phyloP scores from a whole-genome alignment of 2,888 invertebrate genomes.

The Thelaira solivaga region DNA sequence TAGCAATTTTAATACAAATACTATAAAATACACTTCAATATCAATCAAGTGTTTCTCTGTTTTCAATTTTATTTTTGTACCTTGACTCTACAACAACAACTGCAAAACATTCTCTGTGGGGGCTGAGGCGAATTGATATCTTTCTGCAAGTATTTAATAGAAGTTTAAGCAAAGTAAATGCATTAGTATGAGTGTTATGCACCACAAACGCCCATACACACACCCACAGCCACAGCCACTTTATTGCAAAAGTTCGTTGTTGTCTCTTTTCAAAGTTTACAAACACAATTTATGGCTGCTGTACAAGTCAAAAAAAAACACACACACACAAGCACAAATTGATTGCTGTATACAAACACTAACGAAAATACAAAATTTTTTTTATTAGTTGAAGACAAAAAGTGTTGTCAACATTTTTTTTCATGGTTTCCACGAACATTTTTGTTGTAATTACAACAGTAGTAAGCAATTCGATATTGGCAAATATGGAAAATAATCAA shows the following conservation, averaged over 20 bases:
- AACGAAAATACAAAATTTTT: conserved; percentile 8
- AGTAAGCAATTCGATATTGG: too few species aligned
- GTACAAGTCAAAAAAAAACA: conserved; percentile 54
- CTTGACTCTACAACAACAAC: not conserved
- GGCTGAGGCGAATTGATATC: too few species aligned
- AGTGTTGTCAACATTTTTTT: conserved; percentile 28
- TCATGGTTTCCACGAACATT: too few species aligned
- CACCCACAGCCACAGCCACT: not conserved
- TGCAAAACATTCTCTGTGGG: too few species aligned
- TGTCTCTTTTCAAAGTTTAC: not conserved
- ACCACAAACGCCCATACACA: not conserved
- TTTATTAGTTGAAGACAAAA: conserved; percentile 9
- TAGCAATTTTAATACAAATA: conserved; percentile 62
- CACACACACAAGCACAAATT: conserved; percentile 31
- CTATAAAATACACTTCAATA: conserved; percentile 59
- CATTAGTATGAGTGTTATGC: not conserved
- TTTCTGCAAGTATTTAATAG: too few species aligned
- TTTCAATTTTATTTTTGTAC: conserved; percentile 5
- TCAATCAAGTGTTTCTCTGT: conserved; percentile 19
- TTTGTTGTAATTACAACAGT: too few species aligned
- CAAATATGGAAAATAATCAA: too few species aligned
- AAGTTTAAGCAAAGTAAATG: too few species aligned
- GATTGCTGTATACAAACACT: conserved; percentile 50
- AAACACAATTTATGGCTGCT: conserved; percentile 23
- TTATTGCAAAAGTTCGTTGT: too few species aligned